phyloP scores from a whole-genome alignment of 2,888 invertebrate species.

The Tholera decimalis region DNA sequence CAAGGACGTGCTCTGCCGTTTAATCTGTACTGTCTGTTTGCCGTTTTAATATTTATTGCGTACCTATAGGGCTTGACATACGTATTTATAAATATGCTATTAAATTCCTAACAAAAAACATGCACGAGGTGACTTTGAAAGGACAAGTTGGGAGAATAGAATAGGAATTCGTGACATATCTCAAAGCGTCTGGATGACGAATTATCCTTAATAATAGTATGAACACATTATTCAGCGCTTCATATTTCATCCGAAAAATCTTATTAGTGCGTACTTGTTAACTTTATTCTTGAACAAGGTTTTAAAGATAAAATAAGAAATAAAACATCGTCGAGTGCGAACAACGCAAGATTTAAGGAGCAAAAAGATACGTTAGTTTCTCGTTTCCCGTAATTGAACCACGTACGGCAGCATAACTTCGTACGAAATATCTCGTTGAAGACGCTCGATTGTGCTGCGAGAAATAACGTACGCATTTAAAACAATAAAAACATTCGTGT shows the following conservation, averaged over 20 bases:
- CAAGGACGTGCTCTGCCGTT: slow-evolving; percentile 85
- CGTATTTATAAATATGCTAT: slow-evolving; percentile 76
- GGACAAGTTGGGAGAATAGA: slow-evolving; percentile 33
- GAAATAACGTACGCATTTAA: slow-evolving; percentile 87
- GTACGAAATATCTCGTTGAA: slow-evolving; percentile 76
- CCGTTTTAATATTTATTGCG: slow-evolving; percentile 83
- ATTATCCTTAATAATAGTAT: slow-evolving; percentile 1
- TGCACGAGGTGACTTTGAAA: slow-evolving; percentile 48
- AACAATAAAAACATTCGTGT: slow-evolving; percentile 87
- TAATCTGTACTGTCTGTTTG: slow-evolving; percentile 80
- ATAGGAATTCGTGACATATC: slow-evolving; percentile 4
- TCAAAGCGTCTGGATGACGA: slow-evolving; percentile 4
- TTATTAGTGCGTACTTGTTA: slow-evolving; percentile 32
- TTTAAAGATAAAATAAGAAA: slow-evolving; percentile 56
- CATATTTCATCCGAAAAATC: slow-evolving; percentile 25
- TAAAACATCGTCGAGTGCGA: slow-evolving; percentile 57
- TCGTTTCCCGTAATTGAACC: slow-evolving; percentile 78
- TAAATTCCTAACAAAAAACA: slow-evolving; percentile 70
- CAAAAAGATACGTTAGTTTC: slow-evolving; percentile 65
- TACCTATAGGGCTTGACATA: slow-evolving; percentile 64
- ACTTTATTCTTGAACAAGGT: slow-evolving; percentile 40
- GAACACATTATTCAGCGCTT: slow-evolving; percentile 3
- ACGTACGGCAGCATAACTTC: slow-evolving; percentile 80
- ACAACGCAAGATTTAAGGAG: slow-evolving; percentile 58
- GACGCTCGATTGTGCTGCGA: slow-evolving; percentile 74